These are phyloP conservation scores for Phenganax stokvisi DNA, from an alignment of 92 coral and sea anemone species.

Conservation along the genomic window DNA sequence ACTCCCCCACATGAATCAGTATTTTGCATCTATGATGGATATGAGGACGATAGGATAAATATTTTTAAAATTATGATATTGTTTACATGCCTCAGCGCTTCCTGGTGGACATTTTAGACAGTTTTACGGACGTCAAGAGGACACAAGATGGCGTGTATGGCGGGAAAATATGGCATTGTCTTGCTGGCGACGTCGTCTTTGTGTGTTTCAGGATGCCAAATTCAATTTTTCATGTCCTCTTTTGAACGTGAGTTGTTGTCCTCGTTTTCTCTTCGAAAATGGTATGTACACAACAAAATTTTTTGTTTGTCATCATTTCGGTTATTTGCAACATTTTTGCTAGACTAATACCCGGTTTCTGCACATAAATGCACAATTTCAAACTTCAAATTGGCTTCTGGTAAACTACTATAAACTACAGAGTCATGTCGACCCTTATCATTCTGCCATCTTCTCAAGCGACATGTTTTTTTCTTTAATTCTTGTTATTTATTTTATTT, in stretches of 20 bases:
- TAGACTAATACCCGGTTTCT: background rate
- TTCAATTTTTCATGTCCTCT: background rate
- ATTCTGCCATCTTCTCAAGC: too few relatives aligned
- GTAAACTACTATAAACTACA: too few relatives aligned
- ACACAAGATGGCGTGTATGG: background rate
- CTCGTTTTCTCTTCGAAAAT: background rate
- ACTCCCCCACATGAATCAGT: too few relatives aligned
- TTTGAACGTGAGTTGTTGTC: background rate
- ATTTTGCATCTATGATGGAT: too few relatives aligned
- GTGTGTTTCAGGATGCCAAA: conserved; percentile 1
- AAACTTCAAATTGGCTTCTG: too few relatives aligned
- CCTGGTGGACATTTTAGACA: too few relatives aligned
- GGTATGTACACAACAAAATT: background rate
- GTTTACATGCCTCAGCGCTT: too few relatives aligned
- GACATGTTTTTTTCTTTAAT: too few relatives aligned
- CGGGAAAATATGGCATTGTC: background rate
- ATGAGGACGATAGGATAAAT: too few relatives aligned
- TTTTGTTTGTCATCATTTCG: background rate
- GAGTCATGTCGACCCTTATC: too few relatives aligned
- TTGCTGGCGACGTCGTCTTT: conserved; percentile 10
- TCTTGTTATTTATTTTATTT: too few relatives aligned
- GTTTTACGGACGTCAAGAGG: background rate
- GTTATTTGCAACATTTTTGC: background rate
- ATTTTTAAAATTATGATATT: too few relatives aligned
- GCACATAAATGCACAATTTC: background rate